Conservation (phyloP, 2,888 invertebrate genomes). For the Merodon equestris region DNA sequence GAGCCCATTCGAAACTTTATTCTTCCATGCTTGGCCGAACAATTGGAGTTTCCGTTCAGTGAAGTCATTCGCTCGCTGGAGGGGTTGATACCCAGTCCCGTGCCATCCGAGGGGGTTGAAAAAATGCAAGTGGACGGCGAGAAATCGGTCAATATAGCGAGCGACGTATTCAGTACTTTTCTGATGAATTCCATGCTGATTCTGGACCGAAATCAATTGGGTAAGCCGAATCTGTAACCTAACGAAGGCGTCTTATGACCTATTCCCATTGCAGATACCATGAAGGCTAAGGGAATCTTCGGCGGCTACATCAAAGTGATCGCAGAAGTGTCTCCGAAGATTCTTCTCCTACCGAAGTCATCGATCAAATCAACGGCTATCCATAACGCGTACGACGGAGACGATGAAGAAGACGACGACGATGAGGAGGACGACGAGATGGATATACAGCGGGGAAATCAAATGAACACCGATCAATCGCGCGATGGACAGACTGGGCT, state of each 20-base stretch:
- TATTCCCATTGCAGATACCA: slow-evolving; percentile 67
- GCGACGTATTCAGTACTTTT: slow-evolving; percentile 73
- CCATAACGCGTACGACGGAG: slow-evolving; percentile 71
- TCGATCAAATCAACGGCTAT: slow-evolving; percentile 70
- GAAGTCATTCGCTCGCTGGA: slow-evolving; percentile 80
- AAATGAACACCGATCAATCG: slow-evolving; percentile 36
- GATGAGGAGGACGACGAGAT: slow-evolving; percentile 71
- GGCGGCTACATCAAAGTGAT: slow-evolving; percentile 76
- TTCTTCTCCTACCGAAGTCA: slow-evolving; percentile 76
- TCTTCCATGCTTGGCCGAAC: slow-evolving; percentile 83
- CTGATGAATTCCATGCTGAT: slow-evolving; percentile 76
- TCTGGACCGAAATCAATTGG: slow-evolving; percentile 75
- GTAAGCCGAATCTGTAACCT: slow-evolving; percentile 67
- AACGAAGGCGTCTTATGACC: background rate
- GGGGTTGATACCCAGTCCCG: slow-evolving; percentile 38
- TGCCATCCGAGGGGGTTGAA: slow-evolving; percentile 66
- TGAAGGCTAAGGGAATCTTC: slow-evolving; percentile 72
- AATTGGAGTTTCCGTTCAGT: slow-evolving; percentile 80
- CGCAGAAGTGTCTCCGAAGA: slow-evolving; percentile 76
- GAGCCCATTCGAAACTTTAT: slow-evolving; percentile 85
- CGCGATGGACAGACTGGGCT: slow-evolving; percentile 47
- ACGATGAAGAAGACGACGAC: slow-evolving; percentile 75
- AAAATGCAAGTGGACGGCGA: slow-evolving; percentile 70
- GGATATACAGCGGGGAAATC: slow-evolving; percentile 73
- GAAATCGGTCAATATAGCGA: slow-evolving; percentile 30